Percentiles rank a stretch among this genome's conserved stretches.
Conservation (phyloP, 2,113 vertebrate genomes). For the Acrocephalus kingi region DNA sequence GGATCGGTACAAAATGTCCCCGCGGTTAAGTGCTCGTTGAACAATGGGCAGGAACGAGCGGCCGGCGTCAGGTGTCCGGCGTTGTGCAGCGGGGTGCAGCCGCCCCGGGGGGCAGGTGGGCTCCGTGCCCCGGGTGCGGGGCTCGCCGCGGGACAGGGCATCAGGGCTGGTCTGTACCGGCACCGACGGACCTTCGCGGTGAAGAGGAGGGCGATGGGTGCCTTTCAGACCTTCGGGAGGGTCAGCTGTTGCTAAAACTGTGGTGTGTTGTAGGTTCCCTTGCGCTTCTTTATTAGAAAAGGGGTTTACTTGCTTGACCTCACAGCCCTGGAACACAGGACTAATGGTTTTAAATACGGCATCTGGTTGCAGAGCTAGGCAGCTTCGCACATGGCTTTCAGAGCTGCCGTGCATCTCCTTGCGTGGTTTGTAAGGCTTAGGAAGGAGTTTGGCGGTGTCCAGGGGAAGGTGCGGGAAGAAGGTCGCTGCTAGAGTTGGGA, state of each 20-base stretch:
- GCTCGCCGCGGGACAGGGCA: neutral
- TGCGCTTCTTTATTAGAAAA: neutral
- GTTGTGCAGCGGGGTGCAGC: neutral
- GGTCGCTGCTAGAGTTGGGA: neutral
- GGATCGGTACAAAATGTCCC: neutral
- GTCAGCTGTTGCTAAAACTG: neutral
- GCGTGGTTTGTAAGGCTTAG: neutral
- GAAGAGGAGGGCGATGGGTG: neutral
- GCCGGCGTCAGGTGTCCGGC: neutral
- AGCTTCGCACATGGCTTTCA: neutral
- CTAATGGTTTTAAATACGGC: neutral
- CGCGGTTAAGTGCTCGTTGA: neutral
- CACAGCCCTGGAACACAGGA: too few relatives aligned
- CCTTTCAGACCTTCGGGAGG: neutral
- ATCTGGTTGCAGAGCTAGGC: neutral
- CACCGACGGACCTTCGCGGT: neutral
- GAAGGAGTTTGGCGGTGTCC: neutral
- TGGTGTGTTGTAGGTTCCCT: neutral
- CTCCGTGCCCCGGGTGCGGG: neutral
- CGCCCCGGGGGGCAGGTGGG: neutral
- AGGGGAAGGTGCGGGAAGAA: neutral
- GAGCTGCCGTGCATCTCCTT: neutral
- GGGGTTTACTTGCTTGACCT: neutral
- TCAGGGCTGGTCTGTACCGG: neutral
- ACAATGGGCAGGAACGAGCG: slow-evolving; percentile 10